phyloP scores from a whole-genome alignment of 2,888 invertebrate genomes.

The Scaptomyza caliginosa region DNA sequence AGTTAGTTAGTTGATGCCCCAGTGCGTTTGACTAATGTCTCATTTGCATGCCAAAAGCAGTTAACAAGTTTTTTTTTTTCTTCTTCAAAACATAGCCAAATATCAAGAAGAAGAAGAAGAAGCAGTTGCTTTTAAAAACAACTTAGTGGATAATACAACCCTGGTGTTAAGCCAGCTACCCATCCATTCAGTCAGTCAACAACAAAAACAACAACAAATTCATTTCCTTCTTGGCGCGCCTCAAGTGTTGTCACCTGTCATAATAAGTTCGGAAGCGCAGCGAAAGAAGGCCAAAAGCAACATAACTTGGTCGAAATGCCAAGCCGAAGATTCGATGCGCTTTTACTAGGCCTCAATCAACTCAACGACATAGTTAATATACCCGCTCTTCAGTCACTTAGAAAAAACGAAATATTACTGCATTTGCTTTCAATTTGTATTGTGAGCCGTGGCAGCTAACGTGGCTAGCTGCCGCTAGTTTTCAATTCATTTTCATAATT shows the following conservation, averaged over 20 bases:
- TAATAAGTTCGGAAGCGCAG: constrained; percentile 76
- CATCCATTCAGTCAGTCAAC: constrained; percentile 40
- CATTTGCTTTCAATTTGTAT: constrained; percentile 70
- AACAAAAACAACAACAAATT: constrained; percentile 35
- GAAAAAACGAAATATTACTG: constrained; percentile 24
- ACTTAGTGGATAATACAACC: constrained; percentile 79
- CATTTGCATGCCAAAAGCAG: constrained; percentile 81
- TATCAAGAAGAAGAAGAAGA: not conserved
- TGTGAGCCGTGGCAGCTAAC: constrained; percentile 27
- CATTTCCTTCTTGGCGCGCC: constrained; percentile 78
- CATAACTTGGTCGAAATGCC: constrained; percentile 1
- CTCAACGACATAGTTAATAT: constrained; percentile 8
- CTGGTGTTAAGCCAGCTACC: constrained; percentile 72
- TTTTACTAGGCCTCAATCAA: not conserved
- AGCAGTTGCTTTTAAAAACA: constrained; percentile 75
- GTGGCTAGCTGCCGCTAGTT: constrained; percentile 52
- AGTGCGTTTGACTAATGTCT: constrained; percentile 80
- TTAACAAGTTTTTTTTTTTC: constrained; percentile 77
- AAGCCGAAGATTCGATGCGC: constrained; percentile 27
- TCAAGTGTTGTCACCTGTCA: constrained; percentile 80
- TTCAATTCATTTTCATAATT: constrained; percentile 80
- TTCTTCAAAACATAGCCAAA: not conserved
- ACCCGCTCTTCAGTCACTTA: not conserved
- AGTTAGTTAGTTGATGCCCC: constrained; percentile 61
- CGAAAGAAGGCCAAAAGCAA: constrained; percentile 32